These are phyloP conservation scores for Zingel zingel DNA, from an alignment of 2,113 vertebrate species.

Conservation along the genomic window DNA sequence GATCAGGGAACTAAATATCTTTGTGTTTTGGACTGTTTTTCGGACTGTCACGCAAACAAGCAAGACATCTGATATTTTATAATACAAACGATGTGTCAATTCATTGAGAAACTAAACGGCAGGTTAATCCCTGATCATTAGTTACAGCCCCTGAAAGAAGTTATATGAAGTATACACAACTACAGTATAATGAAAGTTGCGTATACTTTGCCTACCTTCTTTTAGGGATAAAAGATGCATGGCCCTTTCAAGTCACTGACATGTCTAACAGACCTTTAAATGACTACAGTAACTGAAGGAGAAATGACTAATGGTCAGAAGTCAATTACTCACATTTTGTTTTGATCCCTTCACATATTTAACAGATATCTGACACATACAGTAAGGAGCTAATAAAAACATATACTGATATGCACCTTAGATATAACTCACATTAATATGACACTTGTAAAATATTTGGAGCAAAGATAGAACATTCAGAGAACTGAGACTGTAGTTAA, in stretches of 20 bases:
- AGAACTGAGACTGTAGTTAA: conserved; percentile 26
- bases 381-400: not conserved
- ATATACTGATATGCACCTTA: not conserved
- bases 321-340: not conserved
- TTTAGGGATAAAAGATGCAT: not conserved
- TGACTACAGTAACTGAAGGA: not conserved
- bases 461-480: not conserved
- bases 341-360: not conserved
- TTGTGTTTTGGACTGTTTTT: not conserved
- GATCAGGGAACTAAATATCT: not conserved
- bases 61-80: not conserved
- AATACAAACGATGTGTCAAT: not conserved
- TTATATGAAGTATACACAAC: not conserved
- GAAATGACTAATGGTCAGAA: not conserved
- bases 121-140: not conserved
- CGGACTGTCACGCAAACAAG: not conserved
- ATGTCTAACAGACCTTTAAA: not conserved
- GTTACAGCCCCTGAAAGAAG: not conserved
- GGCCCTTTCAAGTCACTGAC: not conserved
- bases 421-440: conserved; percentile 6
- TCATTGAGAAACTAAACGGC: not conserved
- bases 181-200: not conserved
- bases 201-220: too few relatives aligned
- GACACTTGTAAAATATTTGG: conserved; percentile 25
- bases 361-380: not conserved